phyloP scores from a whole-genome alignment of 1,140 invertebrate species.

The Charaxes varanes region DNA sequence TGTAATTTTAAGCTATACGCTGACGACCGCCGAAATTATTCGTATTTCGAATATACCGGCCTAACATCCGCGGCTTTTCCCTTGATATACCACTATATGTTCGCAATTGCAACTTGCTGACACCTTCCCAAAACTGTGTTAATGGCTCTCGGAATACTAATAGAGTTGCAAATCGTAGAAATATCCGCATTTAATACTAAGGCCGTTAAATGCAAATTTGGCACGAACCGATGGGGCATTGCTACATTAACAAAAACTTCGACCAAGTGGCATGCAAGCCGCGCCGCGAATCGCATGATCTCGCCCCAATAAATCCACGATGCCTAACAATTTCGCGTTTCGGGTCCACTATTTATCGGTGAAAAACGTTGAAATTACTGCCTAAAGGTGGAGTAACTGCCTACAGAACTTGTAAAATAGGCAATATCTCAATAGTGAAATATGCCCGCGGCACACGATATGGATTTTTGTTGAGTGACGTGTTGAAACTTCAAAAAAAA shows the following conservation, averaged over 20 bases:
- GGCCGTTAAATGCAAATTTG: slow-evolving; percentile 20
- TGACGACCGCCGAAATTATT: no score
- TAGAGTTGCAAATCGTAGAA: no score
- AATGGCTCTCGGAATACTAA: no score
- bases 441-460: slow-evolving; percentile 40
- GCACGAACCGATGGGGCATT: slow-evolving; percentile 29
- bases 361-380: slow-evolving; percentile 45
- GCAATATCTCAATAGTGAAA: slow-evolving; percentile 55
- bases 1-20: no score
- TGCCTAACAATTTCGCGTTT: slow-evolving; percentile 41
- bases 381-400: slow-evolving; percentile 27
- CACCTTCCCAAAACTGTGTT: no score
- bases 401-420: slow-evolving; percentile 51
- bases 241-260: slow-evolving; percentile 40
- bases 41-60: no score
- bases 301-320: slow-evolving; percentile 34
- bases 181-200: no score
- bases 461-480: slow-evolving; percentile 10
- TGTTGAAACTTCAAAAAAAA: no score
- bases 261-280: slow-evolving; percentile 30
- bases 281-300: slow-evolving; percentile 35
- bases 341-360: slow-evolving; percentile 41
- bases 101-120: no score
- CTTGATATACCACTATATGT: no score
- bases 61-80: no score